Evolutionary conservation across 2,888 invertebrate species (phyloP), one percentile per base, ranked within the genome.

Genomic region (Chymomyza amoena): DNA sequence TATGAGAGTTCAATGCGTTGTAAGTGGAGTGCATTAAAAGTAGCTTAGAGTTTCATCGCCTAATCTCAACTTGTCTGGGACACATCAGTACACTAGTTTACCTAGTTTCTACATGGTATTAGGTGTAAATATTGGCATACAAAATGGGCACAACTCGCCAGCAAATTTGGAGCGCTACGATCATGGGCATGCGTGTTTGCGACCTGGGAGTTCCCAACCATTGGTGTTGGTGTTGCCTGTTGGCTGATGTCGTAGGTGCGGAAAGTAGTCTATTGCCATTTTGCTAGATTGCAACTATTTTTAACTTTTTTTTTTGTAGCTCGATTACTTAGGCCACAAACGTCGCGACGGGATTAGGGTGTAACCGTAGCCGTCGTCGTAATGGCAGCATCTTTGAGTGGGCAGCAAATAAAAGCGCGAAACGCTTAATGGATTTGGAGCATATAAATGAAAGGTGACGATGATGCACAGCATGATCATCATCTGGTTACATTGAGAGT

Each of bases 371-470:
- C 71, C 74, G 64, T 25, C 54, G 32, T 32, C 32, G 51, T 36
- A 68, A 72, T 70, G 69, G 60, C 60, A 52, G 54, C 69, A 39
- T 59, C 36, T 28, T 32, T 65, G 69, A 70, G 86, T 84, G 87
- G 87, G 84, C 70, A 76, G 82, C 72, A 84, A 87, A 84, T 84
- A 83, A 86, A 84, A 79, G 81, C 86, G 79, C 68, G 72, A 72
- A 81, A 70, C 84, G 83, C 80, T 82, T 86, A 84, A 84, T 84
- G 84, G 80, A 84, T 87, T 88, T 84, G 86, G 84, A 87, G 84
- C 84, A 75, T 64, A 75, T 61, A 57, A 68, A 72, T 69, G 1
- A 39, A n/a, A 18, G 20, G 3, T 0, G 45, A 80, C 68, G 39
- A 45, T 45, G 39, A 45, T 45, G 39, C 39, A 45, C 16, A 54